A percentile compares a stretch with the other conserved stretches of the same genome.
These are phyloP conservation scores for Hafferia zeledoni DNA, from an alignment of 2,797 vertebrate genomes.

Conservation along the genomic window DNA sequence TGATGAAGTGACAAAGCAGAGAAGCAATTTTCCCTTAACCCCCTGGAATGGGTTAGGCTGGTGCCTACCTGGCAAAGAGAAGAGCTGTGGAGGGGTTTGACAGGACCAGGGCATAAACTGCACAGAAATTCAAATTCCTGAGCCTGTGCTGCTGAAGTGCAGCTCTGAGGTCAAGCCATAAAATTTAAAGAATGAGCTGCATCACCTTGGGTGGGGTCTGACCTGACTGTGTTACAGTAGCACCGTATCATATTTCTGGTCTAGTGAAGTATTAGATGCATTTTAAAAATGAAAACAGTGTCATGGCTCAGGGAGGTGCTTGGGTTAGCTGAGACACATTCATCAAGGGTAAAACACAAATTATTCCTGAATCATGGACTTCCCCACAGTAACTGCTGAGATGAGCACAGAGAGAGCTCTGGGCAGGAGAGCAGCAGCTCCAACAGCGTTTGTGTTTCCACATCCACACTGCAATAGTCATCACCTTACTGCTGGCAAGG, in stretches of 20 bases:
- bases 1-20: not conserved
- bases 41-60: not conserved
- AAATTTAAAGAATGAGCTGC: not conserved
- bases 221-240: not conserved
- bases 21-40: not conserved
- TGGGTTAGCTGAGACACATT: accelerated
- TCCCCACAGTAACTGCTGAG: accelerated
- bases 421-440: not conserved
- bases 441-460: accelerated
- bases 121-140: not conserved
- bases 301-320: not conserved
- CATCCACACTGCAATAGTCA: accelerated
- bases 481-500: accelerated
- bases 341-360: not conserved
- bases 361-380: not conserved
- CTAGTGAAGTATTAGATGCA: not conserved
- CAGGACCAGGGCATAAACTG: not conserved
- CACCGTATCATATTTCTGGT: not conserved
- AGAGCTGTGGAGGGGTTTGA: not conserved
- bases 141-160: not conserved
- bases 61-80: not conserved
- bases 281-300: not conserved
- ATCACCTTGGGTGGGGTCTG: not conserved
- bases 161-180: not conserved
- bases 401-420: not conserved